Base-by-base conservation (phyloP, 2,113 vertebrate genomes). In the Sula dactylatra region DNA sequence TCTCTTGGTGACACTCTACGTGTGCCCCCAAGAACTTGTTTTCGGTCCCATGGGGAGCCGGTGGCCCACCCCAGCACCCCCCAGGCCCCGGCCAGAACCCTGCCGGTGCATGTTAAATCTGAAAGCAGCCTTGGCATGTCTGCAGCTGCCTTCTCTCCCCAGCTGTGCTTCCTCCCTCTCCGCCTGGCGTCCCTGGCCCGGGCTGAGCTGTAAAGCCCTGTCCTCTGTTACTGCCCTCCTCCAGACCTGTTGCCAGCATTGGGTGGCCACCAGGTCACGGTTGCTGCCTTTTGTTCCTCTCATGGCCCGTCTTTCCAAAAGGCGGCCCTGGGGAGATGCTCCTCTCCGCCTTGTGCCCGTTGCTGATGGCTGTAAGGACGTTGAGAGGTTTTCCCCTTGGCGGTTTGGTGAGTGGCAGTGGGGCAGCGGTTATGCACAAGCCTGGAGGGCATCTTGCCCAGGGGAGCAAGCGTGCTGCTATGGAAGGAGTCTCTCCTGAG, bases 61-160 rank as follows among this genome's bases (percentile, higher is more conserved):
- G 26, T 70, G 62, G 22, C 40, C 50, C 27, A 74, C 29, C 38
- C 64, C 83, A 66, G 36, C 44, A 52, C 17, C 21, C 22, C 42
- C 6, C 3, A 26, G 45, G 16, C 10, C 15, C 49, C 0, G 3
- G 49, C 44, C 38, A 50, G 47, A 58, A 3, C 13, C 67, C 49
- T 81, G 58, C 45, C 4, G 19, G 42, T 12, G 5, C 3, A 15
- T 20, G n/a, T 66, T 86, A 87, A 95, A 78, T 94, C 59, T 10
- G 1, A 84, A 93, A 90, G 73, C 81, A 84, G 83, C 83, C 59
- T 64, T 94, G 83, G 89, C 74, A 90, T 80, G 78, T 82, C 58
- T 89, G 94, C 87, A 94, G 94, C 95, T 93, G 77, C 87, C 55
- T 93, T 87, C 49, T 36, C 36, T 82, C 72, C 31, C 89, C 1